These are phyloP conservation scores for Pardosa pseudoannulata DNA, from an alignment of 2,888 invertebrate species.

Conservation along the genomic window DNA sequence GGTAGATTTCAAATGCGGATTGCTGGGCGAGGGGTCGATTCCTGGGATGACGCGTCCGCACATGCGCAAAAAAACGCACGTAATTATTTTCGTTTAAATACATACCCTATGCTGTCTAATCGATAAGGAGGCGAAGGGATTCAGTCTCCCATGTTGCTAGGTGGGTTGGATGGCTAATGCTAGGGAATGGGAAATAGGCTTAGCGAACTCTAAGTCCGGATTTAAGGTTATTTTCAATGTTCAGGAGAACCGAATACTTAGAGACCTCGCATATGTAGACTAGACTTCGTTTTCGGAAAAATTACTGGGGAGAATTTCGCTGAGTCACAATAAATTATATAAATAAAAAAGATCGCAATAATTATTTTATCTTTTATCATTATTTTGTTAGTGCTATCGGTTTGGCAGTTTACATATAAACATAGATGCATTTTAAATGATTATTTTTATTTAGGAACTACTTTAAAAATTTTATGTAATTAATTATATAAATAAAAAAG, in stretches of 20 bases:
- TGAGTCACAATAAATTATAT: too few relatives aligned
- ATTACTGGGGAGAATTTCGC: not conserved
- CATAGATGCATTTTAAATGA: too few relatives aligned
- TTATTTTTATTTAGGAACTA: too few relatives aligned
- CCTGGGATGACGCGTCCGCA: conserved; percentile 28
- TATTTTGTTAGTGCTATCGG: too few relatives aligned
- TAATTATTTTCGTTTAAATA: conserved; percentile 72
- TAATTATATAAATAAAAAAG: too few relatives aligned
- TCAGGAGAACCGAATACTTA: not conserved
- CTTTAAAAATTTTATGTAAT: too few relatives aligned
- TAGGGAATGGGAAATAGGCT: conserved; percentile 26
- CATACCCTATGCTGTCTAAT: conserved; percentile 51
- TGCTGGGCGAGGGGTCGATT: conserved; percentile 58
- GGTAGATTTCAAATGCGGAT: conserved; percentile 62
- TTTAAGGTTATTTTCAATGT: not conserved
- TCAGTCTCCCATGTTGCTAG: conserved; percentile 56
- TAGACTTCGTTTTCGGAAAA: not conserved
- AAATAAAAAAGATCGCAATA: too few relatives aligned
- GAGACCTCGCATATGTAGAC: not conserved
- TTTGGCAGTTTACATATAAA: too few relatives aligned
- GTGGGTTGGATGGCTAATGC: conserved; percentile 27
- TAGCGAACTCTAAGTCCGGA: conserved; percentile 4
- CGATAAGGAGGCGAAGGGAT: conserved; percentile 46
- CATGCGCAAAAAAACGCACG: conserved; percentile 66
- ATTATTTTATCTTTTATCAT: too few relatives aligned